Evolutionary conservation across 1,140 invertebrate species (phyloP), one percentile per base, ranked within the genome.

Genomic region (Drosophila hydei): DNA sequence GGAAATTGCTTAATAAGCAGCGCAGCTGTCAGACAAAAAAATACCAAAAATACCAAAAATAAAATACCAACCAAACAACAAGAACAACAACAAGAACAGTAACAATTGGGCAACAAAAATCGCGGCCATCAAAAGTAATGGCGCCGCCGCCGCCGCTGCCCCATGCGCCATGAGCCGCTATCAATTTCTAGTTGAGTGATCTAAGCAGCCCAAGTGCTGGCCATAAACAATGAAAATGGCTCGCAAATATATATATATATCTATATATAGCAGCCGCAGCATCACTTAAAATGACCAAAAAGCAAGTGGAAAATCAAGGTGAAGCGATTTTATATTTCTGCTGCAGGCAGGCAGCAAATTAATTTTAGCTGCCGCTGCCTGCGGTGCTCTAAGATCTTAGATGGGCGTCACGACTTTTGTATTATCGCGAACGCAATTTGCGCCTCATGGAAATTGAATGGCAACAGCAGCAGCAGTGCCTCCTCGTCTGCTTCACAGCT

Each of bases 181-280:
- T 84, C 80, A 85, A 85, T 84, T 84, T 80, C 81, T 84, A 84
- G 80, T 73, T 68, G 77, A 79, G 47, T 80, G 69, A 80, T 80
- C 80, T 85, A 67, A 60, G 56, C 75, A 69, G 79, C 45, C 67
- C 75, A 84, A 81, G 71, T 83, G 79, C 58, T 71, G 30, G 76
- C 67, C 30, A 85, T 85, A 76, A 79, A 84, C 69, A 67, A 58
- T 78, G 43, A 72, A 62, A 85, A 84, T 79, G 56, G 56, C 30
- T 45, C 14, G 30, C 25, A 36, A 40, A 54, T 23, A 54, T 14
- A 14, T 33, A 14, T 40, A 16, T 16, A 16, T 18, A 42, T n/a
- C 3, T 40, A 40, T 14, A 16, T 42, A 16, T 16, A 18, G 6
- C 36, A 42, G 14, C n/a, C 5, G 25, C 43, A 33, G 52, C 68